A percentile compares a stretch with the other conserved stretches of the same genome.
These are phyloP conservation scores for Magallana ariakensis DNA, from an alignment of 1,140 invertebrate genomes.

Conservation along the genomic window DNA sequence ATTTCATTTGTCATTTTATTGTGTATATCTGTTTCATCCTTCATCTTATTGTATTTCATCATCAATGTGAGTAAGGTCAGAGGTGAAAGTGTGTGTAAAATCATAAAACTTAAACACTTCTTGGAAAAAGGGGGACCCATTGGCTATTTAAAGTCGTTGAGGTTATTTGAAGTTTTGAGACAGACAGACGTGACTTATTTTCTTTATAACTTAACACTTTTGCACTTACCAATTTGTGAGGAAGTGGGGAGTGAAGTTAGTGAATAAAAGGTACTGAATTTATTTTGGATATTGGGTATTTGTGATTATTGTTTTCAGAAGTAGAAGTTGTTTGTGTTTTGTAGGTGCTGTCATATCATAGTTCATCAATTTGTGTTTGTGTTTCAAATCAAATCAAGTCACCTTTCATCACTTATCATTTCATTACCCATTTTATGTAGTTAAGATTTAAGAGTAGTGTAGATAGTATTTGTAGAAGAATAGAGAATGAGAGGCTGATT, in stretches of 20 bases:
- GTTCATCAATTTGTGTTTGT: background rate
- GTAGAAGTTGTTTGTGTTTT: background rate
- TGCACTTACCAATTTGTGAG: background rate
- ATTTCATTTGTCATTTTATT: background rate
- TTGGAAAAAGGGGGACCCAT: background rate
- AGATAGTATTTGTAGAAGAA: background rate
- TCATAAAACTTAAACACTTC: background rate
- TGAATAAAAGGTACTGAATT: background rate
- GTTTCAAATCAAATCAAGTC: background rate
- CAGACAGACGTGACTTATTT: background rate
- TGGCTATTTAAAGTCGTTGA: no score
- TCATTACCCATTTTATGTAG: background rate
- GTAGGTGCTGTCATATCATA: background rate
- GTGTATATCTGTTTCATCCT: background rate
- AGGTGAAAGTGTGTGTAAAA: background rate
- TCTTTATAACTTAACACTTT: background rate
- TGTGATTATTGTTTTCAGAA: no score
- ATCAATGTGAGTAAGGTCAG: background rate
- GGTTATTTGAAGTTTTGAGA: background rate
- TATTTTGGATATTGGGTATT: background rate
- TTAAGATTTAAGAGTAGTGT: background rate
- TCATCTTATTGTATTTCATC: background rate
- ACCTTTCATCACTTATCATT: background rate
- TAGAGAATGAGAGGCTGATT: background rate
- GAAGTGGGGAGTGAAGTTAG: background rate